Conservation (phyloP, 2,797 vertebrate genomes). For the Craterocephalus amniculus region DNA sequence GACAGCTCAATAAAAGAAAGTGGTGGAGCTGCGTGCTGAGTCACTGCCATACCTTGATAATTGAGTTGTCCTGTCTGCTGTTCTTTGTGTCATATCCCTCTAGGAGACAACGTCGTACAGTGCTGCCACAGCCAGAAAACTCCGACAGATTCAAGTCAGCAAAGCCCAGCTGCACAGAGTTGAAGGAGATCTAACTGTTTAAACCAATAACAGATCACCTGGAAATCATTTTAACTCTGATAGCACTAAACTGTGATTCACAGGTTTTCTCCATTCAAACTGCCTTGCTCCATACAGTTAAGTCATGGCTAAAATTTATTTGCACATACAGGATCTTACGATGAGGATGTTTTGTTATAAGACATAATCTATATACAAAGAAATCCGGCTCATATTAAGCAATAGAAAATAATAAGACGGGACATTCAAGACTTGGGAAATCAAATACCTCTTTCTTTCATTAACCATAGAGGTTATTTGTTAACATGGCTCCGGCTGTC, state of each 20-base stretch:
- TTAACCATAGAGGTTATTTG: slow-evolving; percentile 46
- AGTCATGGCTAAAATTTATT: background rate
- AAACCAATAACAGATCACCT: background rate
- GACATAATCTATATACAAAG: background rate
- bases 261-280: background rate
- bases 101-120: slow-evolving; percentile 91
- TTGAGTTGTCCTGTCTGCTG: slow-evolving; percentile 98
- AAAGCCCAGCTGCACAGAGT: slow-evolving; percentile 90
- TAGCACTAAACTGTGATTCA: background rate
- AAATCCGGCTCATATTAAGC: background rate
- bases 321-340: background rate
- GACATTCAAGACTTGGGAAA: slow-evolving; percentile 19
- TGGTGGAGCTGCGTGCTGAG: background rate
- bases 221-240: background rate
- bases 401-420: background rate
- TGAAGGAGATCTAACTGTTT: slow-evolving; percentile 5
- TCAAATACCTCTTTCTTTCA: slow-evolving; percentile 16
- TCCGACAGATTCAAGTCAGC: slow-evolving; percentile 96
- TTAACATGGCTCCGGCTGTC: slow-evolving; percentile 46
- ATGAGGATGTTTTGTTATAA: background rate
- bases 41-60: slow-evolving; percentile 89
- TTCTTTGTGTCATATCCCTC: slow-evolving; percentile 98
- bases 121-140: slow-evolving; percentile 95
- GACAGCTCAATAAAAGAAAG: background rate
- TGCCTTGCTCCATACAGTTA: background rate